Conservation (phyloP, 1,140 invertebrate genomes). For the Macrotrachela quadricornifera region DNA sequence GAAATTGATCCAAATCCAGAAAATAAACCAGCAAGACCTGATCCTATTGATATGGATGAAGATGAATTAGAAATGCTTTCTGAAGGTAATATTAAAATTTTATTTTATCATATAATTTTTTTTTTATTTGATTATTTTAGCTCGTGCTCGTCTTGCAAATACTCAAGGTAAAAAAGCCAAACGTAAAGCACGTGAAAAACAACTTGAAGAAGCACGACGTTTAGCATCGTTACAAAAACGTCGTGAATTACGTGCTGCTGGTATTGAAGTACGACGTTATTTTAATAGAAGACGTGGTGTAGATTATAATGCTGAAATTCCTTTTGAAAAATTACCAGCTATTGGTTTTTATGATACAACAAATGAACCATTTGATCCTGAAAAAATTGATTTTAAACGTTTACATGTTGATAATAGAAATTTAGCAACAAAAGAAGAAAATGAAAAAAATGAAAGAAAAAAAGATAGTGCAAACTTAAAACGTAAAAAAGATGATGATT, state of each 20-base stretch:
- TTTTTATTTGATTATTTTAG: too few species aligned
- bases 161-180: constrained; percentile 99
- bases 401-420: constrained; percentile 72
- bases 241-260: constrained; percentile 80
- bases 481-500: constrained; percentile 86
- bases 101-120: too few species aligned
- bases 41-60: constrained; percentile 99
- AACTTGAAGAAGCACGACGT: constrained; percentile 83
- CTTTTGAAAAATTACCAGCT: constrained; percentile 80
- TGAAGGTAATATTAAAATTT: too few species aligned
- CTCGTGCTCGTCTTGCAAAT: constrained; percentile 84
- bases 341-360: constrained; percentile 73
- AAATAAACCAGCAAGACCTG: constrained; percentile 91
- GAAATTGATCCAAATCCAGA: constrained; percentile 99
- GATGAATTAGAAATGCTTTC: constrained; percentile 98
- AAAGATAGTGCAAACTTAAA: constrained; percentile 63
- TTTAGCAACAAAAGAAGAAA: constrained; percentile 74
- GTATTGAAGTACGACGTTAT: constrained; percentile 45
- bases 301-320: constrained; percentile 92
- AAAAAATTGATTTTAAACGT: constrained; percentile 63
- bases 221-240: constrained; percentile 87
- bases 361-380: constrained; percentile 61
- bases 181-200: constrained; percentile 90
- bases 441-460: constrained; percentile 35
- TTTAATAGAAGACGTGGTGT: constrained; percentile 39